phyloP scores from a whole-genome alignment of 2,888 invertebrate genomes.

The Nebria brevicollis region DNA sequence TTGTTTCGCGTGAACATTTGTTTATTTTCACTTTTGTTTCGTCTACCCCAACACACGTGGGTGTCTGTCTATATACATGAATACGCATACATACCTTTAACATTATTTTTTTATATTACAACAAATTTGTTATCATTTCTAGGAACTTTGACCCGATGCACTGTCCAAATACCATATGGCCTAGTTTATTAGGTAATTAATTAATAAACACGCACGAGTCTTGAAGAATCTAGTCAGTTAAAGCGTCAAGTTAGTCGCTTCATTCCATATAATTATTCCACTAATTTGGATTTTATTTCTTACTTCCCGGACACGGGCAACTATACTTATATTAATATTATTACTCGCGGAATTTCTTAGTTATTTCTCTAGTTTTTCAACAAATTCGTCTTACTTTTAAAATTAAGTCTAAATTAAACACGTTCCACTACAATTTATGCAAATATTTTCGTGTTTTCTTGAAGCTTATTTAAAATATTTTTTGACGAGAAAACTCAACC shows the following conservation, averaged over 20 bases:
- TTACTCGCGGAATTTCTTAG: conserved; percentile 55
- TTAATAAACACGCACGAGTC: conserved; percentile 28
- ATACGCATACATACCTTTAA: not conserved
- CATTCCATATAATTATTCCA: conserved; percentile 28
- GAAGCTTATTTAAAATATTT: too few relatives aligned
- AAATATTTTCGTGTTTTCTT: too few relatives aligned
- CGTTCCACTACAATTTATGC: too few relatives aligned
- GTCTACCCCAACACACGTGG: conserved; percentile 17
- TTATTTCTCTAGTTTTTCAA: not conserved
- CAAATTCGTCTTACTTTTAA: not conserved
- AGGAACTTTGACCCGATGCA: conserved; percentile 31
- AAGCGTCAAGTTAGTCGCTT: conserved; percentile 27
- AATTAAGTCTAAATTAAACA: too few relatives aligned
- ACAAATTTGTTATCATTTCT: not conserved
- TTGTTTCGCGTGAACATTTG: conserved; percentile 27
- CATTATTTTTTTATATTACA: not conserved
- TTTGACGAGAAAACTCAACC: too few relatives aligned
- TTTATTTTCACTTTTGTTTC: conserved; percentile 30
- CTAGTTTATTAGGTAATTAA: conserved; percentile 22
- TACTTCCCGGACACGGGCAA: conserved; percentile 61
- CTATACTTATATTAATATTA: conserved; percentile 55
- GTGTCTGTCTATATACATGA: not conserved
- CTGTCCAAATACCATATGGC: conserved; percentile 15
- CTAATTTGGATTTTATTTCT: conserved; percentile 58
- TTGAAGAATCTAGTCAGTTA: conserved; percentile 34